phyloP scores from a whole-genome alignment of 2,797 vertebrate genomes.

The Xenops minutus region DNA sequence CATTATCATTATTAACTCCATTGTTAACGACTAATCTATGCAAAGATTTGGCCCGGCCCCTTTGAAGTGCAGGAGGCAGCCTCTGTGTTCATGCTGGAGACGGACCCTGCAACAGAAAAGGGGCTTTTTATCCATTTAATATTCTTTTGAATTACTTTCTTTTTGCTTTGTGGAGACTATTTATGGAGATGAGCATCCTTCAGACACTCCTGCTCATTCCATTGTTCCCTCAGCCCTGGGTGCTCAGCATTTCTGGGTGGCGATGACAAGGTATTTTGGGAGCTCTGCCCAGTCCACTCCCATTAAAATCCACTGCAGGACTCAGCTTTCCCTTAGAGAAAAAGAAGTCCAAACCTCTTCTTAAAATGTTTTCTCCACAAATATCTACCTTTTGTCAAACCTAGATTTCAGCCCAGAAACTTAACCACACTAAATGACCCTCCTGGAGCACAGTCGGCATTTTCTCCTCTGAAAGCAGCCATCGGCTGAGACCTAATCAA shows the following conservation, averaged over 20 bases:
- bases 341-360: background rate
- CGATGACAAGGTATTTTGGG: background rate
- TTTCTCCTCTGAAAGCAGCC: background rate
- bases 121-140: background rate
- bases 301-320: background rate
- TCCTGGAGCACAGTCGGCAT: background rate
- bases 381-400: background rate
- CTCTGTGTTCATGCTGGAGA: background rate
- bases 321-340: background rate
- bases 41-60: background rate
- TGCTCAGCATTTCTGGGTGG: background rate
- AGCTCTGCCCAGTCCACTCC: background rate
- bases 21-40: slow-evolving; percentile 26
- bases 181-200: background rate
- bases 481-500: slow-evolving; percentile 6
- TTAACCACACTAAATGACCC: background rate
- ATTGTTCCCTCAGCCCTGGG: background rate
- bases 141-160: background rate
- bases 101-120: background rate
- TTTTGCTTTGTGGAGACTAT: background rate
- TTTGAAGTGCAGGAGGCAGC: rapidly evolving
- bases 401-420: background rate
- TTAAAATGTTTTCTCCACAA: background rate
- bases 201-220: background rate
- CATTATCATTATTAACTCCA: slow-evolving; percentile 46